Percentiles rank a stretch among this genome's conserved stretches.
Conservation (phyloP, 2,113 vertebrate genomes). For the Pteruthius melanotis region DNA sequence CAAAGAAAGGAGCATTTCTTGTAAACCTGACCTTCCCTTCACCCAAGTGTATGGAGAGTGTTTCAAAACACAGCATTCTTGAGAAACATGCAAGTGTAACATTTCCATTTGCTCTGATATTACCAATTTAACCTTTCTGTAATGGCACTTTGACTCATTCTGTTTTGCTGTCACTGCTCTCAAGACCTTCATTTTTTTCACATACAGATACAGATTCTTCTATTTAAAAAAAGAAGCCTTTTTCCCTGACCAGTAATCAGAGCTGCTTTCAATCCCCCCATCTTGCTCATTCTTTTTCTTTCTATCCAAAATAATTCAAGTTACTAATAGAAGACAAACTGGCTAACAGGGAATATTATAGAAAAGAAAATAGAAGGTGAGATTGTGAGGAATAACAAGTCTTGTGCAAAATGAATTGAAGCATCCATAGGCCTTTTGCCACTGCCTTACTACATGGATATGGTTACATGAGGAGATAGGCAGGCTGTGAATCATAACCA, state of each 20-base stretch:
- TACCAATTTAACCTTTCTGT: not conserved
- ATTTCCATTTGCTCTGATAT: not conserved
- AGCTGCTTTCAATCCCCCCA: not conserved
- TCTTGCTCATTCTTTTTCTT: not conserved
- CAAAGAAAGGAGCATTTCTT: not conserved
- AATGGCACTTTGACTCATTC: not conserved
- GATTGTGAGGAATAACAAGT: not conserved
- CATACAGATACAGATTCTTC: not conserved
- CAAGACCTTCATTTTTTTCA: not conserved
- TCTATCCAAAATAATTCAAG: not conserved
- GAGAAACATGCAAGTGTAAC: not conserved
- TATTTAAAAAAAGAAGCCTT: not conserved
- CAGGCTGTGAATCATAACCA: not conserved
- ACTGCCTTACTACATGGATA: not conserved
- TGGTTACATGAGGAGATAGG: not conserved
- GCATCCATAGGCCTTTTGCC: not conserved
- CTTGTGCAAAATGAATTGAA: not conserved
- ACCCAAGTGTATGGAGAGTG: rapidly evolving
- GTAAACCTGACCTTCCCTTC: not conserved
- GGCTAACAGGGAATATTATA: not conserved
- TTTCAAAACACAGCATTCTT: not conserved
- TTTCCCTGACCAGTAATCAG: not conserved
- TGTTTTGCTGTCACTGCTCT: not conserved
- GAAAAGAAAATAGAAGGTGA: not conserved
- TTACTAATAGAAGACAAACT: not conserved